Conservation (phyloP, 2,113 vertebrate species). For the Gulo gulo region DNA sequence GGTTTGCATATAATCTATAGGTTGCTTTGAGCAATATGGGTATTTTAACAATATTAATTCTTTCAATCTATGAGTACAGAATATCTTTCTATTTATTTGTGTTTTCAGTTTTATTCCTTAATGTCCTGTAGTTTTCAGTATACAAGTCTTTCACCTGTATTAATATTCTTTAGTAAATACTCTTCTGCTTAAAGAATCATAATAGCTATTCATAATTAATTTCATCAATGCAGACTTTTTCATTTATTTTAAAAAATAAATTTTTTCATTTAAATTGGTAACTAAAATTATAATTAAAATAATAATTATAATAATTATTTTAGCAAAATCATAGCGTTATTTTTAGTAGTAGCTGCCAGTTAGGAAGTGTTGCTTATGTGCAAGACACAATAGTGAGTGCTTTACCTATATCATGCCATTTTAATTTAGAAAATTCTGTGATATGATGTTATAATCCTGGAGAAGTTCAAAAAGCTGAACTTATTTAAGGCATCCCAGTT, state of each 20-base stretch:
- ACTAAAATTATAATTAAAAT: neutral
- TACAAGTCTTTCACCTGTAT: neutral
- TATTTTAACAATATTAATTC: neutral
- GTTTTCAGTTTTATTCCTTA: neutral
- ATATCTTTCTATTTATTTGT: neutral
- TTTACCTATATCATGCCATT: neutral
- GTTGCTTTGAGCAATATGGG: neutral
- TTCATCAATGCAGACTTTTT: neutral
- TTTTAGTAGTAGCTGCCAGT: neutral
- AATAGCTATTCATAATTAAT: neutral
- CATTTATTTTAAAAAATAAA: neutral
- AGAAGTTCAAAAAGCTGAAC: neutral
- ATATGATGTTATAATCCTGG: neutral
- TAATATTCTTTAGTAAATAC: neutral
- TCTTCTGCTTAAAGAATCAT: neutral
- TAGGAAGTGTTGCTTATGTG: neutral
- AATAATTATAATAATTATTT: neutral
- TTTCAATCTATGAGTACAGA: neutral
- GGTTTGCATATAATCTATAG: neutral
- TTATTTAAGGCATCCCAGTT: neutral
- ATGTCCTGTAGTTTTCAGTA: neutral
- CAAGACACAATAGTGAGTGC: neutral
- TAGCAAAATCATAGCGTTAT: neutral
- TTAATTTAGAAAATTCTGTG: neutral
- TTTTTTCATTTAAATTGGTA: neutral